These are phyloP conservation scores for Otolemur crassicaudatus DNA, from an alignment of 2,797 vertebrate genomes.

Conservation along the genomic window DNA sequence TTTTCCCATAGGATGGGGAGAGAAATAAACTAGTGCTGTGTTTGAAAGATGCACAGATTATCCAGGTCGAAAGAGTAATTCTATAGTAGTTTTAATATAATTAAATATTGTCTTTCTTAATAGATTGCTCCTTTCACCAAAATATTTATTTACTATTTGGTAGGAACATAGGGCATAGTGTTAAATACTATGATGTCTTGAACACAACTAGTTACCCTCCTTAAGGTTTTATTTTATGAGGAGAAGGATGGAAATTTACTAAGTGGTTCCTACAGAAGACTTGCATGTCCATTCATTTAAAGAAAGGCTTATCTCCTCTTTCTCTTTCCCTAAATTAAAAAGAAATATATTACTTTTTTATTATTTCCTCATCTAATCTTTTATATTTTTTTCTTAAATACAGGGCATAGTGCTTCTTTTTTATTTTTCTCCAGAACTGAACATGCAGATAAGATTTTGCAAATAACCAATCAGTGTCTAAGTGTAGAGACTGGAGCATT, in stretches of 20 bases:
- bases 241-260: background rate
- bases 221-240: background rate
- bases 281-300: background rate
- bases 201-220: background rate
- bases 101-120: constrained; percentile 4
- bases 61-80: background rate
- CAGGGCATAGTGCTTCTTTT: background rate
- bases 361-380: background rate
- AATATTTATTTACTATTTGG: background rate
- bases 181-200: background rate
- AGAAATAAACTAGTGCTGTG: background rate
- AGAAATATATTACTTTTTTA: background rate
- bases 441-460: background rate
- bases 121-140: background rate
- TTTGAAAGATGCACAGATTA: background rate
- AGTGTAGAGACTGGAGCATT: background rate
- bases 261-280: background rate
- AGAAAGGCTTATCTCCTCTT: background rate
- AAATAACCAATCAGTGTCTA: background rate
- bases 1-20: background rate
- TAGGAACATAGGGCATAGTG: too few species aligned
- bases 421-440: background rate
- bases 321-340: background rate
- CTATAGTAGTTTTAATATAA: background rate
- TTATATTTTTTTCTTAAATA: background rate